A percentile compares a stretch with the other conserved stretches of the same genome.
phyloP scores from a whole-genome alignment of 2,797 vertebrate species.

The Anguilla marmorata region DNA sequence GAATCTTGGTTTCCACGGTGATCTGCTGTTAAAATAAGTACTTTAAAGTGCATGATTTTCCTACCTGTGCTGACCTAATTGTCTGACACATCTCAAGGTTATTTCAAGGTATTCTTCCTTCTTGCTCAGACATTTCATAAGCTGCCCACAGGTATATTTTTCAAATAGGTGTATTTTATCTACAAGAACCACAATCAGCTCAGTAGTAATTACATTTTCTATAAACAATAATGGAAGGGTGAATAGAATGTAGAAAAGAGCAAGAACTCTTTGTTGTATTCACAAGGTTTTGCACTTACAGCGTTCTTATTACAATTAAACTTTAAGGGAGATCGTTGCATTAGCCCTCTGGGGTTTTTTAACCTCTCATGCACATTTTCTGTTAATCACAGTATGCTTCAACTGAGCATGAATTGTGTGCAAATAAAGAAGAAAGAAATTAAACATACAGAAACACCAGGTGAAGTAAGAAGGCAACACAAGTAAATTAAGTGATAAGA shows the following conservation, averaged over 20 bases:
- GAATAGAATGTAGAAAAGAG: background rate
- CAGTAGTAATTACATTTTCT: background rate
- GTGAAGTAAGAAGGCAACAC: too few relatives aligned
- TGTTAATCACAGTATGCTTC: too few relatives aligned
- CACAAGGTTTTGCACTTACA: background rate
- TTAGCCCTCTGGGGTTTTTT: too few relatives aligned
- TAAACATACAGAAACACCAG: too few relatives aligned
- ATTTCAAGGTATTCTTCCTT: background rate
- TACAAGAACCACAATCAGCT: background rate
- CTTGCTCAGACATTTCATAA: background rate
- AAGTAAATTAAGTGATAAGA: too few relatives aligned
- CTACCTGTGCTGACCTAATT: background rate
- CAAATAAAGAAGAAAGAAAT: too few relatives aligned
- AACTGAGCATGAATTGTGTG: too few relatives aligned
- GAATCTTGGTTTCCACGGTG: background rate
- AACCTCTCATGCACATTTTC: too few relatives aligned
- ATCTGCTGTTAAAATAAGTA: background rate
- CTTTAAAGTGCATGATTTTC: too few relatives aligned
- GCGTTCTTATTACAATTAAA: background rate
- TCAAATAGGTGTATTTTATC: background rate
- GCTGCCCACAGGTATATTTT: background rate
- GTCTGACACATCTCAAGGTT: background rate
- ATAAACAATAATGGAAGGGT: background rate
- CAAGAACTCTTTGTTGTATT: background rate
- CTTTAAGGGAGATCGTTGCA: too few relatives aligned